These are phyloP conservation scores for Charaxes varanes DNA, from an alignment of 1,140 invertebrate genomes.

Conservation along the genomic window DNA sequence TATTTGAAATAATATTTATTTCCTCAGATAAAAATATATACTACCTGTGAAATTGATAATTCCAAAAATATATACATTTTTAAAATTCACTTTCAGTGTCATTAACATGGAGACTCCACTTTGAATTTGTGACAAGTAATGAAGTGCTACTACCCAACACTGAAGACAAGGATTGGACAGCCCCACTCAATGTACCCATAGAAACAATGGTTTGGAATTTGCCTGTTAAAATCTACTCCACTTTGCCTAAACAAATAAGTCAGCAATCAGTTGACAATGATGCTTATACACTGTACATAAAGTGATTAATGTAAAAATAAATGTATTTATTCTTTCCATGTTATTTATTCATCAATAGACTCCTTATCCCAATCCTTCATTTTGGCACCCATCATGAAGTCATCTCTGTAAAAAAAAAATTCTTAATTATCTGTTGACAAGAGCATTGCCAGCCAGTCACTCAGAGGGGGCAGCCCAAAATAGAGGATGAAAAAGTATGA, in stretches of 20 bases:
- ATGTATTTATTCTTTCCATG: slow-evolving; percentile 6
- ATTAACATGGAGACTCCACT: slow-evolving; percentile 94
- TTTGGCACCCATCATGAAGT: slow-evolving; percentile 91
- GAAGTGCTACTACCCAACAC: slow-evolving; percentile 62
- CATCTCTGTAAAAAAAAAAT: slow-evolving; percentile 80
- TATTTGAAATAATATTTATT: too few relatives aligned
- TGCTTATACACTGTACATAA: slow-evolving; percentile 62
- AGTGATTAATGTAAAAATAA: slow-evolving; percentile 30
- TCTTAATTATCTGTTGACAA: too few relatives aligned
- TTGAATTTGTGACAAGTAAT: slow-evolving; percentile 94
- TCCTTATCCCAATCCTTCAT: slow-evolving; percentile 94
- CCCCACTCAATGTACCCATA: slow-evolving; percentile 88
- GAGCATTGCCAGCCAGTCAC: too few relatives aligned
- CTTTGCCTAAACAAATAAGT: slow-evolving; percentile 86
- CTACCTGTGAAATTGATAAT: too few relatives aligned
- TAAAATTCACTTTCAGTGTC: slow-evolving; percentile 76
- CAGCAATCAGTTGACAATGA: slow-evolving; percentile 71
- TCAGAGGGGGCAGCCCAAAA: too few relatives aligned
- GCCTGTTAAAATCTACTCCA: slow-evolving; percentile 93
- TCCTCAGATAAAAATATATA: too few relatives aligned
- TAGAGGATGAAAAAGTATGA: too few relatives aligned
- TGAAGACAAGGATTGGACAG: slow-evolving; percentile 82
- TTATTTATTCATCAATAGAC: slow-evolving; percentile 57
- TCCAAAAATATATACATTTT: too few relatives aligned
- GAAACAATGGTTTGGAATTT: slow-evolving; percentile 99